Evolutionary conservation across 1,140 invertebrate species (phyloP), one percentile per base, ranked within the genome.

Genomic region (Pachyrhynchus sulphureomaculatus): DNA sequence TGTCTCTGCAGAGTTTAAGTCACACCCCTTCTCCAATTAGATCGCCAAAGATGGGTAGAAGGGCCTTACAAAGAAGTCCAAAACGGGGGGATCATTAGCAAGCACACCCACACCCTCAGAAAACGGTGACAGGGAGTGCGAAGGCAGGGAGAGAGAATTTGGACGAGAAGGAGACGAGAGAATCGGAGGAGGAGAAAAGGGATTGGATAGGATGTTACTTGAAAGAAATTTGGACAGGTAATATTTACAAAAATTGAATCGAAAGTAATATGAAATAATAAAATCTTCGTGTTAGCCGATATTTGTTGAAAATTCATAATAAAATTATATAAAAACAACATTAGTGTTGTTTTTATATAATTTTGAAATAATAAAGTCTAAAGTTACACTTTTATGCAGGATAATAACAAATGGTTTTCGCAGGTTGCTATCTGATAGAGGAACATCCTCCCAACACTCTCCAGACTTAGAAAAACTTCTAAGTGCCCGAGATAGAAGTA

Each of bases 171-270:
- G 26, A 6, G 53, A 55, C 66, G 68, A 64, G 54, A 66, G 13
- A 65, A 69, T 70, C 59, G 77, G 65, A 70, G 75, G 45, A 2
- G 23, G 18, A 24, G 60, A 62, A 15, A 62, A 56, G 21, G 81
- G 80, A 18, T 74, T 84, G 44, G 83, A 86, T 64, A 77, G 84
- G 51, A 81, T 85, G 9, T 72, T 85, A 4, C 73, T 85, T 0
- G 83, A 86, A 63, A 75, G 83, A 56, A 84, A 86, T 66, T 76
- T 85, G 23, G 82, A 85, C 64, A 76, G 80, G 63, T 56, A 44
- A 13, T n/a, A 34, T 53, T n/a, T n/a, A n/a, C n/a, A n/a, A n/a
- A n/a, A n/a, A n/a, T n/a, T n/a, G n/a, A n/a, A n/a, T n/a, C n/a
- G n/a, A n/a, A n/a, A n/a, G n/a, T n/a, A n/a, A n/a, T n/a, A n/a